Evolutionary conservation across 2,888 invertebrate genomes (phyloP).

Genomic region (Acleris literana): DNA sequence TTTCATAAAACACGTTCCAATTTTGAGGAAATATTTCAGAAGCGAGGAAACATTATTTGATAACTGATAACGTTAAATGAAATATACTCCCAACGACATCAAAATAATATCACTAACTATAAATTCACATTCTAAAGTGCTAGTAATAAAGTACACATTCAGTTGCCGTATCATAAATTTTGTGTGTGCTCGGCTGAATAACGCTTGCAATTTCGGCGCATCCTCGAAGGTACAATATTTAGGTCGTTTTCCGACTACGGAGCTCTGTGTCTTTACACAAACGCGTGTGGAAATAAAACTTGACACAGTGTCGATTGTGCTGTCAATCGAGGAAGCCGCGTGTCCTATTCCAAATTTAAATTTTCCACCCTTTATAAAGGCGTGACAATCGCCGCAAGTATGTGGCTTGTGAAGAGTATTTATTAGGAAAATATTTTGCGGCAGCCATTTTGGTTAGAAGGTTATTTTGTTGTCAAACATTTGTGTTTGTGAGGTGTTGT

Average conservation of each 20-base stretch:
- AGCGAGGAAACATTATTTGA: constrained; percentile 28
- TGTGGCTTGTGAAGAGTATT: constrained; percentile 24
- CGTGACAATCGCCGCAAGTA: constrained; percentile 36
- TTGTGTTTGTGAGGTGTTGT: too few relatives aligned
- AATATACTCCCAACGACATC: constrained; percentile 31
- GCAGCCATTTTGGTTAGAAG: constrained; percentile 23
- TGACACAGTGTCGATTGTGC: constrained; percentile 13
- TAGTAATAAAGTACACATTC: constrained; percentile 32
- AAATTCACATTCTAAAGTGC: constrained; percentile 28
- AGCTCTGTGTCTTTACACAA: constrained; percentile 6
- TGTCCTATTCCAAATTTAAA: constrained; percentile 37
- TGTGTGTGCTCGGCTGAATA: constrained; percentile 25
- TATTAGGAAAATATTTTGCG: constrained; percentile 30
- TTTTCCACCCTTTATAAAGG: constrained; percentile 35
- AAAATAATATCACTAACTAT: constrained; percentile 22
- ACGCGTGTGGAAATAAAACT: neutral
- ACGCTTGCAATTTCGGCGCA: constrained; percentile 34
- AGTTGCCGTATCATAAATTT: constrained; percentile 31
- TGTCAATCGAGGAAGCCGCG: neutral
- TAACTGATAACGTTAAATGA: constrained; percentile 35
- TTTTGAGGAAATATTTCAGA: constrained; percentile 16
- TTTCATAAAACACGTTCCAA: neutral
- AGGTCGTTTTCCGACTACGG: constrained; percentile 18
- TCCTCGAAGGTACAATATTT: constrained; percentile 34
- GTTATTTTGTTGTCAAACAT: constrained; percentile 14